Evolutionary conservation across 1,140 invertebrate genomes (phyloP), one percentile per base, ranked within the genome.

Genomic region (Andricus grossulariae): DNA sequence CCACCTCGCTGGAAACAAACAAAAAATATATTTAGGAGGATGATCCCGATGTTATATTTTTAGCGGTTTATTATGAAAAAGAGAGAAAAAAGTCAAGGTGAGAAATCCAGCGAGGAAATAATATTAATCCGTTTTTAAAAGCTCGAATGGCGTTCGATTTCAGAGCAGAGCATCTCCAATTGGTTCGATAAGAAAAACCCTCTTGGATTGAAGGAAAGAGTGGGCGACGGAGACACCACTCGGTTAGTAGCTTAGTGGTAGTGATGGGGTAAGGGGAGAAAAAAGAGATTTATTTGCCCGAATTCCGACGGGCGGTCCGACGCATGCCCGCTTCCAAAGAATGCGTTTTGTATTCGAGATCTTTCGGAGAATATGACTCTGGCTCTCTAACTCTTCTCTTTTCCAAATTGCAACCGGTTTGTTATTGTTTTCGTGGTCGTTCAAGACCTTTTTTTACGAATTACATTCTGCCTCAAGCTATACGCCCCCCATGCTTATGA

Each of bases 331-430:
- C 85, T 88, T 88, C 84, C 87, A 77, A 86, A 84, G 88, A 90
- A 90, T 88, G 88, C 85, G 90, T 90, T 89, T 89, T 84, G 88
- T 84, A 90, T 90, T 90, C 89, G 87, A 84, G 82, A 87, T 89
- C 84, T 85, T 88, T 86, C 84, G 84, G 74, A 83, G 85, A 89
- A 90, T 90, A 89, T 83, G 81, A 80, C 77, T 75, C 76, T 55
- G 78, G 78, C 72, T 78, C 74, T 45, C 39, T 45, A 49, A 73
- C 71, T 66, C 57, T 39, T 45, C 60, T 70, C 73, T 72, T 75
- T 81, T 76, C 80, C 77, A 73, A 71, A 72, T 76, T 76, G 74
- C 72, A 80, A 82, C 75, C 82, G 84, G 82, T 87, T 87, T 86
- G 87, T 89, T 88, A 85, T 88, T 87, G 80, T 83, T 79, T 76